Evolutionary conservation across 2,797 vertebrate genomes (phyloP), one percentile per base, ranked within the genome.

Genomic region (Sciurus vulgaris): DNA sequence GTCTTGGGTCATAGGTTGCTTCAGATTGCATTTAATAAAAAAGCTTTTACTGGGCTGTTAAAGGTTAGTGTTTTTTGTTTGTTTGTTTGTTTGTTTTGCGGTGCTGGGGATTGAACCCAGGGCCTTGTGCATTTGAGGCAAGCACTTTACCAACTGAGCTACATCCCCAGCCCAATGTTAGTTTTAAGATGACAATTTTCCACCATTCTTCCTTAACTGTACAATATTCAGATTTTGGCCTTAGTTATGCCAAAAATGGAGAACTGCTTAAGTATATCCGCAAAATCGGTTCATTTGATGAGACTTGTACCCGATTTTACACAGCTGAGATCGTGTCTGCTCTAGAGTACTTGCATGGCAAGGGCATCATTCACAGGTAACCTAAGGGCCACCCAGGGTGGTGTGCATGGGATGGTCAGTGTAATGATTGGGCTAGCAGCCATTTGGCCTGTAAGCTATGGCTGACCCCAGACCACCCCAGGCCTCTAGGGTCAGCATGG

Each of bases 361-460:
- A 99, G 98, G 99, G 99, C 98, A 99, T 99, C 98, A 99, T 99
- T 98, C 99, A 99, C 99, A 99, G 99, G 99, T 99, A 98, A 98
- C 81, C 67, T 28, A 12, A 49, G 15, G 56, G 12, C 22, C 14
- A 5, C 49, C 51, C 9, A n/a, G 61, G 70, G 26, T n/a, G 24
- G 22, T 63, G 44, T 69, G 22, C 14, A 35, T 5, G 61, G 44
- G 63, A 26, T 3, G 12, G 79, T 65, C 38, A 65, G 7, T 73
- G 73, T 44, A 38, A 7, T 49, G 24, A 72, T 28, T 12, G 44
- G 73, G 18, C 22, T 22, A 13, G 2, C 47, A 67, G n/a, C 51
- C n/a, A 1, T 82, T 59, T 70, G 74, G 41, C 17, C 2, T 18
- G 38, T 28, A 81, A 24, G 15, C 44, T 44, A 30, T 5, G 1